Conservation (phyloP, 2,113 vertebrate species). For the Collichthys lucidus region DNA sequence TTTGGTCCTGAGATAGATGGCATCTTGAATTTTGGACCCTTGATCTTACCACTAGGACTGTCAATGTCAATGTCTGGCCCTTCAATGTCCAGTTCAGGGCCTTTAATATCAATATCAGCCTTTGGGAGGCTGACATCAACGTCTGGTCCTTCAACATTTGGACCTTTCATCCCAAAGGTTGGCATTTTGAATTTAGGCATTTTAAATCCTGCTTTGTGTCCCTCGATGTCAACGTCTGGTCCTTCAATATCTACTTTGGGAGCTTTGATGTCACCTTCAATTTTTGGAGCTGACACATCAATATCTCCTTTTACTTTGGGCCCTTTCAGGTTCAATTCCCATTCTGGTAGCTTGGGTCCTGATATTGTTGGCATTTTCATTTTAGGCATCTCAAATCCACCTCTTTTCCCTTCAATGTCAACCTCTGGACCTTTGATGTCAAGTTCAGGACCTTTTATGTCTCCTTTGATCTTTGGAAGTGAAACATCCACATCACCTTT, state of each 20-base stretch:
- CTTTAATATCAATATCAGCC: constrained; percentile 17
- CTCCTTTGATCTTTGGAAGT: constrained; percentile 43
- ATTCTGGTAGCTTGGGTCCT: constrained; percentile 4
- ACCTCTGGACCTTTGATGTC: neutral
- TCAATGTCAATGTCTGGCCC: constrained; percentile 66
- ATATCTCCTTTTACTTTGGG: constrained; percentile 18
- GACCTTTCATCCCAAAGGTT: constrained; percentile 15
- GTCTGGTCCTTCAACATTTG: constrained; percentile 24
- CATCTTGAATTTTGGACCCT: no score
- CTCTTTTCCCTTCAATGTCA: neutral
- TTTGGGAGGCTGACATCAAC: constrained; percentile 3
- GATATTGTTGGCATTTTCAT: neutral
- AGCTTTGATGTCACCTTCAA: constrained; percentile 31
- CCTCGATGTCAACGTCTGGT: constrained; percentile 28
- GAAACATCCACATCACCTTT: constrained; percentile 35
- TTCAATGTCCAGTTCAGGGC: constrained; percentile 53
- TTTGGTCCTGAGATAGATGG: constrained; percentile 9
- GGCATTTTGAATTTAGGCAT: constrained; percentile 35
- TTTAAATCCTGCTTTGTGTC: constrained; percentile 17
- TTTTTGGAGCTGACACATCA: constrained; percentile 27
- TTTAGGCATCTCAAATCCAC: neutral
- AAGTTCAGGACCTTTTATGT: constrained; percentile 45
- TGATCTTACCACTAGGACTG: constrained; percentile 14
- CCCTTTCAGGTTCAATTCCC: constrained; percentile 6
- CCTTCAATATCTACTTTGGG: constrained; percentile 62